Percentiles rank a stretch among this genome's conserved stretches.
Evolutionary conservation across 2,888 invertebrate genomes (phyloP).

Genomic region (Zaprionus bogoriensis): DNA sequence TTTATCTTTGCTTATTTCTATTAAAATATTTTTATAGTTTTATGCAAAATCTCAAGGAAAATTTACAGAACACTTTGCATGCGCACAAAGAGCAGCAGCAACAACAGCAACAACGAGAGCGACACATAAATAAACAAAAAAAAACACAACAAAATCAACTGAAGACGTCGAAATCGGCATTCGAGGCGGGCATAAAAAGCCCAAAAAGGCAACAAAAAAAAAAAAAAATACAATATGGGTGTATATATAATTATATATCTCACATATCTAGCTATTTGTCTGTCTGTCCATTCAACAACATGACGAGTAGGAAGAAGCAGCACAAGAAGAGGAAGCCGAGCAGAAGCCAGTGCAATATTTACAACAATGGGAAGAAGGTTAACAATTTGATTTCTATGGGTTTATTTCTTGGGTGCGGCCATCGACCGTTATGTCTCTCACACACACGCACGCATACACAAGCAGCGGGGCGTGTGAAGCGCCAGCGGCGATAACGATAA

Average conservation of each 20-base stretch:
- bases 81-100: constrained; percentile 25
- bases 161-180: constrained; percentile 1
- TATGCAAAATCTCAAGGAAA: constrained; percentile 67
- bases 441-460: not conserved
- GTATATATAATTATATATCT: constrained; percentile 4
- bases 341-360: constrained; percentile 11
- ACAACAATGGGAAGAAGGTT: constrained; percentile 29
- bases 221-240: not conserved
- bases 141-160: constrained; percentile 6
- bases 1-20: constrained; percentile 5
- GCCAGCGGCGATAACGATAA: not conserved
- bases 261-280: not conserved
- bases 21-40: constrained; percentile 36
- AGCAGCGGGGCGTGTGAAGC: not conserved
- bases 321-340: not conserved
- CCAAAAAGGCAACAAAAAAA: not conserved
- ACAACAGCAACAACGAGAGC: constrained; percentile 2
- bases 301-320: not conserved
- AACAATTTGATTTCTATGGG: constrained; percentile 20
- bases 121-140: constrained; percentile 4
- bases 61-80: constrained; percentile 44
- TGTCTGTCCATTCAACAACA: no score
- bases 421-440: constrained; percentile 8
- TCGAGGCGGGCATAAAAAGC: not conserved
- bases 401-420: constrained; percentile 9